These are phyloP conservation scores for Eurystomus gularis DNA, from an alignment of 2,113 vertebrate genomes.

Conservation along the genomic window DNA sequence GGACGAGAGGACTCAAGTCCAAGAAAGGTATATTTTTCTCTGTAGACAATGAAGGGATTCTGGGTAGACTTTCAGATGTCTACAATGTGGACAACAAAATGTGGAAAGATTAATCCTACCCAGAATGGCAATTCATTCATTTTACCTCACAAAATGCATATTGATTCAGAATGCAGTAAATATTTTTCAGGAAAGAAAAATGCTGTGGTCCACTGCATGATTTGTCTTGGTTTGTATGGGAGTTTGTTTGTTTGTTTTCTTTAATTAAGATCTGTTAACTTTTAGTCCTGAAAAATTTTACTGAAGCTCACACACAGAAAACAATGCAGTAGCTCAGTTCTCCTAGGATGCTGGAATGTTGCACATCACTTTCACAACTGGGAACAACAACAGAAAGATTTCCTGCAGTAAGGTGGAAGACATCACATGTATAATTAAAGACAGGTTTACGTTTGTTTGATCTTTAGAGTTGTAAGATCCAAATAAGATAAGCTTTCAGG, in stretches of 20 bases:
- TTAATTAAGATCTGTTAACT: not conserved
- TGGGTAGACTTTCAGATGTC: not conserved
- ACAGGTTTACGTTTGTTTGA: not conserved
- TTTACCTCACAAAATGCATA: not conserved
- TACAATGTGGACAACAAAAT: not conserved
- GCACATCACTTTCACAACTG: not conserved
- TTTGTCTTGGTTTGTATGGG: not conserved
- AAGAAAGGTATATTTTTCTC: not conserved
- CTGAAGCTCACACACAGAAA: not conserved
- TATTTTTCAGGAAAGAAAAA: not conserved
- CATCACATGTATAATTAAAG: not conserved
- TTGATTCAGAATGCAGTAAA: not conserved
- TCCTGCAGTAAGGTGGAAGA: not conserved
- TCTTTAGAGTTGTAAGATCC: not conserved
- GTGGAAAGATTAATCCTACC: not conserved
- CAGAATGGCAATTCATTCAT: not conserved
- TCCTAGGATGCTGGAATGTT: not conserved
- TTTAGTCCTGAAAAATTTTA: not conserved
- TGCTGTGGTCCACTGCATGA: not conserved
- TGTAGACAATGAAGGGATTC: not conserved
- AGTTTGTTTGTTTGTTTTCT: too few species aligned
- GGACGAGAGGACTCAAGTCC: not conserved
- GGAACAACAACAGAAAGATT: not conserved
- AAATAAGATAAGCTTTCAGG: not conserved
- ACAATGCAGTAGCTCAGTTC: not conserved